These are phyloP conservation scores for Dryobotodes eremita DNA, from an alignment of 2,888 invertebrate species.

Conservation along the genomic window DNA sequence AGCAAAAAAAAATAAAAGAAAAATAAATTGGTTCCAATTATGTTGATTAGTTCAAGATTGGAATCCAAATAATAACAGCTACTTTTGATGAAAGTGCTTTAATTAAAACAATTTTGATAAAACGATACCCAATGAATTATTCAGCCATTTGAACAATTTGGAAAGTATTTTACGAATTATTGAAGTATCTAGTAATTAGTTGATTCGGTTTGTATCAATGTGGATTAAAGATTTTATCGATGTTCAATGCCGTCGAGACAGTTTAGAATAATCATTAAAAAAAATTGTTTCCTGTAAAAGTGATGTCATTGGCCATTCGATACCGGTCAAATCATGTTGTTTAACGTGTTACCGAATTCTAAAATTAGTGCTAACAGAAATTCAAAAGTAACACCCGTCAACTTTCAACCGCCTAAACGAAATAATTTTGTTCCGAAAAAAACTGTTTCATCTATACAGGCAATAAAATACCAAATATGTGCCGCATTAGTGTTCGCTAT, in stretches of 20 bases:
- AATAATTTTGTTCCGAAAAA: conserved; percentile 63
- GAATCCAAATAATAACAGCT: conserved; percentile 29
- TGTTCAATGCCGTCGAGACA: conserved; percentile 26
- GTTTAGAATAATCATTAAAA: conserved; percentile 24
- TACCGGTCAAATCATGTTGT: conserved; percentile 47
- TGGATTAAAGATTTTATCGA: conserved; percentile 64
- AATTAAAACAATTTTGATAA: conserved; percentile 53
- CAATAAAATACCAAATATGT: conserved; percentile 68
- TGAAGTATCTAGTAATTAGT: conserved; percentile 47
- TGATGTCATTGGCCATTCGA: conserved; percentile 26
- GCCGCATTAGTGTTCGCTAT: conserved; percentile 71
- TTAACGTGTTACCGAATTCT: conserved; percentile 34
- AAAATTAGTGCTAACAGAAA: conserved; percentile 65
- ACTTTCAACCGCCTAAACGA: conserved; percentile 56
- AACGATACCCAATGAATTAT: conserved; percentile 47
- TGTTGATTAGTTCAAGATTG: conserved; percentile 25
- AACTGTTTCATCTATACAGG: conserved; percentile 52
- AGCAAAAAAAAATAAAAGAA: not conserved
- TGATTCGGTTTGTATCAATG: conserved; percentile 46
- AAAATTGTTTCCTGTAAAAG: conserved; percentile 8
- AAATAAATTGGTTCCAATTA: conserved; percentile 21
- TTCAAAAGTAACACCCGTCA: conserved; percentile 72
- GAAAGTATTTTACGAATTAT: conserved; percentile 51
- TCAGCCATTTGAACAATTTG: conserved; percentile 47
- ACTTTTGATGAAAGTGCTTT: conserved; percentile 51